A percentile compares a stretch with the other conserved stretches of the same genome.
These are phyloP conservation scores for Myotis pilosus DNA, from an alignment of 2,797 vertebrate genomes.

Conservation along the genomic window DNA sequence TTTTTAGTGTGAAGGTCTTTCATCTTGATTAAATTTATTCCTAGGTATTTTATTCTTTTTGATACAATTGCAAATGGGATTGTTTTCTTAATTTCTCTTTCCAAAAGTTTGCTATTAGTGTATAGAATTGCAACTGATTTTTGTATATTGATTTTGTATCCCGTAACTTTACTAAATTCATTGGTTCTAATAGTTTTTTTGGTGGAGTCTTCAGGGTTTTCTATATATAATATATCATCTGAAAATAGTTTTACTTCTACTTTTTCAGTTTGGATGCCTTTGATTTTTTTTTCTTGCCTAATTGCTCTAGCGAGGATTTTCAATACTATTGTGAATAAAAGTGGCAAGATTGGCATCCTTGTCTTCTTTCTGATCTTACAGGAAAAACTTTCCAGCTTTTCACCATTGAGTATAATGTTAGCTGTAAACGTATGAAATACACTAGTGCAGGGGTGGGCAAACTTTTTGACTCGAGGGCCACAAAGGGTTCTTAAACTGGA, in stretches of 20 bases:
- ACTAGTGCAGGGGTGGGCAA: too few species aligned
- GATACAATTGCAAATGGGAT: not conserved
- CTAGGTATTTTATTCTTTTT: not conserved
- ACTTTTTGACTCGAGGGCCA: too few species aligned
- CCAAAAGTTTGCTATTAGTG: not conserved
- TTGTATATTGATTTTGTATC: not conserved
- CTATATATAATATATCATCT: not conserved
- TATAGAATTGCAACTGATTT: not conserved
- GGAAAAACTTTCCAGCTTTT: not conserved
- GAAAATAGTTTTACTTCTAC: not conserved
- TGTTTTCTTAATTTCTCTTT: not conserved
- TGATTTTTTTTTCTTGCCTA: not conserved
- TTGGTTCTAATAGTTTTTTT: not conserved
- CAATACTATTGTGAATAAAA: not conserved
- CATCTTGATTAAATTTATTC: not conserved
- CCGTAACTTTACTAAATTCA: not conserved
- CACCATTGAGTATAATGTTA: not conserved
- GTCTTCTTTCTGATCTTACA: not conserved
- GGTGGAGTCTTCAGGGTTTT: not conserved
- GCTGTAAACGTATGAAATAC: not conserved
- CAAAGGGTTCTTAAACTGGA: too few species aligned
- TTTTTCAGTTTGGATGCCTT: not conserved
- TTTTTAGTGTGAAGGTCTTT: too few species aligned
- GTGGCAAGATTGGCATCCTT: not conserved
- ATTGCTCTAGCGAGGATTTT: not conserved